Evolutionary conservation across 2,797 vertebrate genomes (phyloP).

Genomic region (Myoxocephalus aenaeus): DNA sequence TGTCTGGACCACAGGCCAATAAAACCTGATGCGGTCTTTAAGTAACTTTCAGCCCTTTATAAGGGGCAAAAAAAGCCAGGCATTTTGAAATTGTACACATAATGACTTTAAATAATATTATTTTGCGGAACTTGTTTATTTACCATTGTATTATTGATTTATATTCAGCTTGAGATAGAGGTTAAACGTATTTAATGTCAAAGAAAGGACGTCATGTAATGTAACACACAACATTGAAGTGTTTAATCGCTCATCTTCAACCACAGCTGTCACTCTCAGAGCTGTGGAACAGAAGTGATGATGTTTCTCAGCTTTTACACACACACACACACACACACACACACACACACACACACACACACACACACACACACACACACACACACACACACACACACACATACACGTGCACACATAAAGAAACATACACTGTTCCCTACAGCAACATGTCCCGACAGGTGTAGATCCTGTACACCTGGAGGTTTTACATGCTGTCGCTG

Average conservation of each 20-base stretch:
- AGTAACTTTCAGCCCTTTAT: background rate
- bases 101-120: background rate
- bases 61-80: background rate
- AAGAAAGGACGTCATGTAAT: constrained; percentile 21
- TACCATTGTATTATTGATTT: background rate
- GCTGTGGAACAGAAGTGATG: constrained; percentile 42
- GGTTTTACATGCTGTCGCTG: constrained; percentile 52
- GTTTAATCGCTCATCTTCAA: constrained; percentile 50
- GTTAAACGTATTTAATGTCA: constrained; percentile 4
- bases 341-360: background rate
- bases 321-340: constrained; percentile 12
- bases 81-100: background rate
- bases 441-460: constrained; percentile 55
- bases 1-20: background rate
- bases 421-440: constrained; percentile 22
- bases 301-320: constrained; percentile 51
- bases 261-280: constrained; percentile 45
- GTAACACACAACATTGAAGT: constrained; percentile 38
- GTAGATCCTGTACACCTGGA: constrained; percentile 23
- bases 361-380: background rate
- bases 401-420: constrained; percentile 3
- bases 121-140: background rate
- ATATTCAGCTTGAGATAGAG: background rate
- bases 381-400: background rate
- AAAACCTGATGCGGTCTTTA: background rate